phyloP scores from a whole-genome alignment of 2,113 vertebrate genomes.

The Steatornis caripensis region DNA sequence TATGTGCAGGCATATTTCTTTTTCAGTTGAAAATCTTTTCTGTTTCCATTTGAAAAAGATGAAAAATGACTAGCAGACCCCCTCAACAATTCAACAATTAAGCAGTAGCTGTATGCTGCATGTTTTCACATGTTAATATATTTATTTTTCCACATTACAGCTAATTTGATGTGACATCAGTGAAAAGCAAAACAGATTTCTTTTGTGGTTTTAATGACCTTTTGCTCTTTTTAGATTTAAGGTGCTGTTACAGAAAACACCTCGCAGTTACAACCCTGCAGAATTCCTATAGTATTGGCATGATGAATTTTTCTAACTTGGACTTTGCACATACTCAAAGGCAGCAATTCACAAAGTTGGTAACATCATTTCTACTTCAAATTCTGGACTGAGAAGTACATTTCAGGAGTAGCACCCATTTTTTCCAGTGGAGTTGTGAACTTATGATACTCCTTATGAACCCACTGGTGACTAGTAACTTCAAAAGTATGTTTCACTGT shows the following conservation, averaged over 20 bases:
- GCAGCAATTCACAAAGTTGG: background rate
- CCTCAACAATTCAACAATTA: background rate
- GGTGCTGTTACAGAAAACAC: background rate
- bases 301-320: background rate
- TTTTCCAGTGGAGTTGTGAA: background rate
- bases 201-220: background rate
- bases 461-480: background rate
- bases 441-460: background rate
- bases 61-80: background rate
- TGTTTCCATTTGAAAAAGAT: background rate
- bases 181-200: background rate
- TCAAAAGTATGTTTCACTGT: background rate
- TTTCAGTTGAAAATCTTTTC: background rate
- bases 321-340: background rate
- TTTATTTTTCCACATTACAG: background rate
- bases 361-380: background rate
- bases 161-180: background rate
- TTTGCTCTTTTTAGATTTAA: background rate
- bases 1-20: background rate
- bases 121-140: background rate
- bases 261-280: background rate
- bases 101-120: background rate
- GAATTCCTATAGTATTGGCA: background rate
- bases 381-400: background rate
- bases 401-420: background rate